phyloP scores from a whole-genome alignment of 2,888 invertebrate species.

The Mythimna lalbum region DNA sequence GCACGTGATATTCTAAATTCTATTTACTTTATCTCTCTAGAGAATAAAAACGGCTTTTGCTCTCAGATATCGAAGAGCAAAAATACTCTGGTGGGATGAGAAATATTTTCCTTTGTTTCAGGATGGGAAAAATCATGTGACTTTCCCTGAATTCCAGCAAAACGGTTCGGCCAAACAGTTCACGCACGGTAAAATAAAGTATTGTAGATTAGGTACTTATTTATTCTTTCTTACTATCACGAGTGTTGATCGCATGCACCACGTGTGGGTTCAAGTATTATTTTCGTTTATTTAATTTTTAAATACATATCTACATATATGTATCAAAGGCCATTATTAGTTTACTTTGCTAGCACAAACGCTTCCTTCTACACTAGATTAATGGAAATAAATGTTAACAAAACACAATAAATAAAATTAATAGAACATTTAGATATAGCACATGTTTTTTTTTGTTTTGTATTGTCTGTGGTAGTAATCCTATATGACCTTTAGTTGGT shows the following conservation, averaged over 20 bases:
- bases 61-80: no score
- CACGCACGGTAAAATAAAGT: constrained; percentile 95
- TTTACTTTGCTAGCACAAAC: constrained; percentile 75
- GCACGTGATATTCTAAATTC: no score
- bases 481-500: constrained; percentile 14
- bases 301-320: constrained; percentile 55
- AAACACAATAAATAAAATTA: constrained; percentile 45
- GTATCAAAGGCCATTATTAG: constrained; percentile 68
- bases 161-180: constrained; percentile 97
- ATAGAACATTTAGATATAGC: constrained; percentile 51
- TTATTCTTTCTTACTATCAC: constrained; percentile 87
- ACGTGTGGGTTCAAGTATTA: constrained; percentile 86
- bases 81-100: no score
- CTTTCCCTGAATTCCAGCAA: constrained; percentile 97
- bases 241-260: constrained; percentile 90
- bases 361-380: constrained; percentile 76
- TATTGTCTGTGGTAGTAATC: constrained; percentile 45
- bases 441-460: constrained; percentile 53
- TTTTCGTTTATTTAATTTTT: constrained; percentile 69
- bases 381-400: constrained; percentile 46
- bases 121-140: constrained; percentile 97
- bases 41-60: no score
- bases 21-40: no score
- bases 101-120: constrained; percentile 85
- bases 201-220: constrained; percentile 92